A percentile compares a stretch with the other conserved stretches of the same genome.
Evolutionary conservation across 2,797 vertebrate species (phyloP).

Genomic region (Alosa sapidissima): DNA sequence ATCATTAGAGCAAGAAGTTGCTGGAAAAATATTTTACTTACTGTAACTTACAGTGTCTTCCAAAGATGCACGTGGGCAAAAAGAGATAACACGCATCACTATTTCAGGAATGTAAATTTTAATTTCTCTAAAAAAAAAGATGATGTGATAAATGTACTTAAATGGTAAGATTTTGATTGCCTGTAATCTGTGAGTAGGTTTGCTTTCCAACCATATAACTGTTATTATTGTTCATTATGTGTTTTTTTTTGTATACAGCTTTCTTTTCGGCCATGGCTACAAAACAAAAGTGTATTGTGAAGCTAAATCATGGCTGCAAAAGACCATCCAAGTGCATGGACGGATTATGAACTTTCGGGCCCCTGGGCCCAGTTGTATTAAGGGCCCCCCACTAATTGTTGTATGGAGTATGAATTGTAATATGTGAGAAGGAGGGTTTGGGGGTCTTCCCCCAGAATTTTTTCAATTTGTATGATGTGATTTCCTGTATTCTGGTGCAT

Average conservation of each 20-base stretch:
- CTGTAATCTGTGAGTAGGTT: neutral
- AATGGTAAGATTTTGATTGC: neutral
- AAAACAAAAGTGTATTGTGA: neutral
- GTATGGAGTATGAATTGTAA: too few species aligned
- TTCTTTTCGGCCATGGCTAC: neutral
- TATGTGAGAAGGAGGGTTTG: too few species aligned
- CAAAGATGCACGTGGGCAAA: neutral
- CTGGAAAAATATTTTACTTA: neutral
- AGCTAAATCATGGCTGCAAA: neutral
- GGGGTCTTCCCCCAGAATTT: too few species aligned
- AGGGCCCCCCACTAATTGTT: too few species aligned
- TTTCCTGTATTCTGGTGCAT: too few species aligned
- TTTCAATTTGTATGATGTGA: too few species aligned
- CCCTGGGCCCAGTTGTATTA: too few species aligned
- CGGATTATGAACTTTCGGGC: too few species aligned
- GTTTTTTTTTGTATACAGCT: neutral
- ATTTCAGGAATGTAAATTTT: conserved; percentile 4
- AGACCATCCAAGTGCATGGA: neutral
- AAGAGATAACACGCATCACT: neutral
- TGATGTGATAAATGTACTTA: neutral
- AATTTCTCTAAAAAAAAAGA: neutral
- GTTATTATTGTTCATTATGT: neutral
- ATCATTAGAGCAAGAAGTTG: neutral
- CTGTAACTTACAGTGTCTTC: neutral
- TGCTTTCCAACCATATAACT: neutral